Evolutionary conservation across 2,888 invertebrate species (phyloP), one percentile per base, ranked within the genome.

Genomic region (Andricus curvator): DNA sequence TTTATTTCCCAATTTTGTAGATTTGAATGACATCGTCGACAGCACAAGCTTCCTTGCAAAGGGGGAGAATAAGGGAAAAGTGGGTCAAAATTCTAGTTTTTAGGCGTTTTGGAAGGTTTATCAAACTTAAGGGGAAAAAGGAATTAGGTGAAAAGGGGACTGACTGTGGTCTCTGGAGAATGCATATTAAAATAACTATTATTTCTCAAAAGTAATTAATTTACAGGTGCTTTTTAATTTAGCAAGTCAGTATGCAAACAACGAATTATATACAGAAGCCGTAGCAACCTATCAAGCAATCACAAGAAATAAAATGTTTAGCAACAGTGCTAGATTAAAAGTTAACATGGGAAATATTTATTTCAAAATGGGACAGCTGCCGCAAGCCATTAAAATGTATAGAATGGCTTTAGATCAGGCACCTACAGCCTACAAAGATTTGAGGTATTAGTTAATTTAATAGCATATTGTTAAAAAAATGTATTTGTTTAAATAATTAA

Each of bases 281-380:
- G 94, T 99, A 77, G 98, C 98, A 89, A 99, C 99, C 0, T 99
- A 99, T 93, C 97, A 98, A 92, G 95, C 98, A 83, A 97, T 99
- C 88, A 98, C 98, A 9, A 96, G 97, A 89, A 99, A 99, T 91
- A 96, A 98, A 92, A 96, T 98, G 94, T 99, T 99, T 92, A 96
- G 96, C 70, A 98, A 99, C 91, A 98, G 98, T 62, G 97, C 98
- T 89, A 95, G 98, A 83, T 94, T 99, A 13, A 98, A 98, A 94
- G 96, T 99, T 0, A 99, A 99, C 92, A 99, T 99, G 97, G 99
- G 99, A 1, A 99, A 99, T 91, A 98, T 99, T 88, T 98, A 98
- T 93, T 98, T 97, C 89, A 97, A 97, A 93, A 97, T 98, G 95
- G 98, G 98, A 85, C 96, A 97, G 89, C 98, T 97, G 90, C 96